These are phyloP conservation scores for Odontocerum albicorne DNA, from an alignment of 2,888 invertebrate species.

Conservation along the genomic window DNA sequence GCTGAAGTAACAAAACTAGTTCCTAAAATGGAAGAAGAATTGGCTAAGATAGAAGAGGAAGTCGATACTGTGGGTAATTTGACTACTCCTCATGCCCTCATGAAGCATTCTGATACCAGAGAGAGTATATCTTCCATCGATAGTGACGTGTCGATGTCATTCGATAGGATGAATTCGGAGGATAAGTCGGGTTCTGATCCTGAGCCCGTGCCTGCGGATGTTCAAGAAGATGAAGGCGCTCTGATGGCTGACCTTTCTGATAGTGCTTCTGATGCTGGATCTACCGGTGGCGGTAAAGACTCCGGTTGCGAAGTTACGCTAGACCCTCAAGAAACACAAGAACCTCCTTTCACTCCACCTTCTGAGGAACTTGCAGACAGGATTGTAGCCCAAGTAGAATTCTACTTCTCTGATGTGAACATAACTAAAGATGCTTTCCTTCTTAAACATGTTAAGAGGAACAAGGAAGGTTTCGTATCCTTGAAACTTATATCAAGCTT, in stretches of 20 bases:
- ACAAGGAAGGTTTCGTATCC: conserved; percentile 95
- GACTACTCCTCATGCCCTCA: conserved; percentile 40
- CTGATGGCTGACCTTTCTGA: conserved; percentile 66
- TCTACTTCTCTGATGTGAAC: conserved; percentile 94
- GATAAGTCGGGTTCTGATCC: conserved; percentile 35
- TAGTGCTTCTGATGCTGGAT: conserved; percentile 64
- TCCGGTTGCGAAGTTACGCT: conserved; percentile 67
- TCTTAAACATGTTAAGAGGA: conserved; percentile 90
- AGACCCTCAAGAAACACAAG: conserved; percentile 58
- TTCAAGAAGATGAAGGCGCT: conserved; percentile 61
- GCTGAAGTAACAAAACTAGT: not conserved
- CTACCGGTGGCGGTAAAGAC: conserved; percentile 64
- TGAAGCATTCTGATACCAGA: conserved; percentile 58
- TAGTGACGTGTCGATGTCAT: conserved; percentile 60
- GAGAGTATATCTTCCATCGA: conserved; percentile 65
- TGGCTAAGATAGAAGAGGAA: conserved; percentile 24
- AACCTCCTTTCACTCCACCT: conserved; percentile 67
- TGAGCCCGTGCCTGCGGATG: conserved; percentile 34
- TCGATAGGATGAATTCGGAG: conserved; percentile 48
- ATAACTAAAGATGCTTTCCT: conserved; percentile 95
- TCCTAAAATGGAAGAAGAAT: conserved; percentile 15
- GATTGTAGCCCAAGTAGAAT: conserved; percentile 88
- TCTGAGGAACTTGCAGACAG: conserved; percentile 76
- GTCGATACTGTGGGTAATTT: conserved; percentile 24
- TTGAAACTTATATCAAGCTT: conserved; percentile 94